Evolutionary conservation across 2,888 invertebrate genomes (phyloP).

Genomic region (Nowickia ferox): DNA sequence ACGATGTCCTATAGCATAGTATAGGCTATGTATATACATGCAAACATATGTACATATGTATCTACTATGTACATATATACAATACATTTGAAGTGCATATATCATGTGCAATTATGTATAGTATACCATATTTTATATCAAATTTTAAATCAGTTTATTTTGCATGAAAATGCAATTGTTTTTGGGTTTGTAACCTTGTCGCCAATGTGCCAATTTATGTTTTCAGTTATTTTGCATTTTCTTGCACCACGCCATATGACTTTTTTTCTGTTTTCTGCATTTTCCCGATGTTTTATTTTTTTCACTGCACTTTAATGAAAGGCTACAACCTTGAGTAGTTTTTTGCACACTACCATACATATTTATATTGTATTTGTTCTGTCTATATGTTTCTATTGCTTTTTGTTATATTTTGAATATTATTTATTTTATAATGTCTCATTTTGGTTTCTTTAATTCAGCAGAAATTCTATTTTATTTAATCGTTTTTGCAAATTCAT

Average conservation of each 20-base stretch:
- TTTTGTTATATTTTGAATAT: not conserved
- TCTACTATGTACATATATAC: too few species aligned
- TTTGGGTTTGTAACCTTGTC: constrained; percentile 65
- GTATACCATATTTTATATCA: not conserved
- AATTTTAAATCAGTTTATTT: not conserved
- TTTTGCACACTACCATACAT: not conserved
- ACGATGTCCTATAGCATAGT: too few species aligned
- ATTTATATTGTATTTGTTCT: not conserved
- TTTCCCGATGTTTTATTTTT: constrained; percentile 26
- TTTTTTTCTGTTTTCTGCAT: not conserved
- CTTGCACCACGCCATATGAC: not conserved
- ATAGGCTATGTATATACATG: too few species aligned
- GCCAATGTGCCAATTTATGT: constrained; percentile 60
- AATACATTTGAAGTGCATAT: too few species aligned
- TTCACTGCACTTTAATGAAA: constrained; percentile 30
- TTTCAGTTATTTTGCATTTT: constrained; percentile 23
- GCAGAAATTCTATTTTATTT: not conserved
- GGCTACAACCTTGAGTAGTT: constrained; percentile 55
- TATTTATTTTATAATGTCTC: not conserved
- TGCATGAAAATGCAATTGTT: not conserved
- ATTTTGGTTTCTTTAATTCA: not conserved
- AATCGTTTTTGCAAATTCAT: not conserved
- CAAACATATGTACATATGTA: too few species aligned
- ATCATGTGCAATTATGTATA: too few species aligned
- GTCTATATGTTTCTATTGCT: not conserved